phyloP scores from a whole-genome alignment of 2,113 vertebrate genomes.

The Carassius auratus region DNA sequence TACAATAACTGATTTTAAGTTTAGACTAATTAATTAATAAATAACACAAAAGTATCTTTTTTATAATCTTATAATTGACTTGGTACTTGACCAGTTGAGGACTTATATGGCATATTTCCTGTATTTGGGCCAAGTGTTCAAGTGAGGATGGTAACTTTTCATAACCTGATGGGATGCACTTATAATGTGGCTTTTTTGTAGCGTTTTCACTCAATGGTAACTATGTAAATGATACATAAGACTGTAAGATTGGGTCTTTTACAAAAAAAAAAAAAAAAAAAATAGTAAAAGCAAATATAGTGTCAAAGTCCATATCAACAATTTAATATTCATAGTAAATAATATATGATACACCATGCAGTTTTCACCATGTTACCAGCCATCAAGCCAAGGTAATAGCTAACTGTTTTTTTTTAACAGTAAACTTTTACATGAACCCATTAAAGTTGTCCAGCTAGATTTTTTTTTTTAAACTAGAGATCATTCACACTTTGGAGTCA shows the following conservation, averaged over 20 bases:
- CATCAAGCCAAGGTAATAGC: slow-evolving; percentile 64
- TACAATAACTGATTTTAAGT: neutral
- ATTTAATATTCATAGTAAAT: neutral
- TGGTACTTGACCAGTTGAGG: too few relatives aligned
- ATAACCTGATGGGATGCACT: too few relatives aligned
- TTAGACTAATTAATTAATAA: neutral
- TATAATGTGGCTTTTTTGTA: neutral
- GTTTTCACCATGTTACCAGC: slow-evolving; percentile 46
- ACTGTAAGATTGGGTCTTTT: neutral
- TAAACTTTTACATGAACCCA: neutral
- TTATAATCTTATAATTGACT: too few relatives aligned
- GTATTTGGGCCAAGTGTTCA: too few relatives aligned
- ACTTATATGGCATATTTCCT: too few relatives aligned
- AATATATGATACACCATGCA: neutral
- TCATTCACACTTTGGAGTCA: slow-evolving; percentile 19
- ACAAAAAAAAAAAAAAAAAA: too few relatives aligned
- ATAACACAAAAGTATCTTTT: too few relatives aligned
- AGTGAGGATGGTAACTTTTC: too few relatives aligned
- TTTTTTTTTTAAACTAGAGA: slow-evolving; percentile 16
- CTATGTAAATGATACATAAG: neutral
- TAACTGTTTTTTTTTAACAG: slow-evolving; percentile 48
- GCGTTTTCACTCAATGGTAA: neutral
- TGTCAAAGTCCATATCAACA: too few relatives aligned
- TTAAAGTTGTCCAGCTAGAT: neutral
- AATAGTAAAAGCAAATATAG: neutral